phyloP scores from a whole-genome alignment of 2,113 vertebrate genomes.

The Dipodomys stephensi region DNA sequence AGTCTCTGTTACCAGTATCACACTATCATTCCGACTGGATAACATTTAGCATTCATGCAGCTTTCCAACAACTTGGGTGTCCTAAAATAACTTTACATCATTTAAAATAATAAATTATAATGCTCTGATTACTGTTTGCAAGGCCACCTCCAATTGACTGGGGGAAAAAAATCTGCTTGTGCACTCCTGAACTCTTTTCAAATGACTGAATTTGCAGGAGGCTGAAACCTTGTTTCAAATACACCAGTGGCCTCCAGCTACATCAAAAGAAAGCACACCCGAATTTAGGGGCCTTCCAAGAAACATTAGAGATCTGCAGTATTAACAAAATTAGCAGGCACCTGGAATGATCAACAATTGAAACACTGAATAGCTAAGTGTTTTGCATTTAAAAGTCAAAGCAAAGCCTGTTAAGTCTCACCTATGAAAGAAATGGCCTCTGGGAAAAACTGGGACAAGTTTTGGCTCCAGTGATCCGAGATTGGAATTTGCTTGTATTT shows the following conservation, averaged over 20 bases:
- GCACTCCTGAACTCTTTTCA: neutral
- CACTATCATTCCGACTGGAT: conserved; percentile 82
- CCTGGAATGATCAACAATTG: conserved; percentile 8
- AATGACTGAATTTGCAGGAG: neutral
- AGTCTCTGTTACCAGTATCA: conserved; percentile 83
- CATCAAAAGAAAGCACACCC: neutral
- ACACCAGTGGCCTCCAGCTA: neutral
- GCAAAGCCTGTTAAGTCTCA: conserved; percentile 83
- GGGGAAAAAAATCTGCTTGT: no score
- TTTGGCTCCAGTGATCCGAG: conserved; percentile 99
- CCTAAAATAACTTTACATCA: conserved; percentile 64
- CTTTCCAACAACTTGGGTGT: conserved; percentile 77
- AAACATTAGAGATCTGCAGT: neutral
- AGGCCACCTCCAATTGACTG: neutral
- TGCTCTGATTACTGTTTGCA: neutral
- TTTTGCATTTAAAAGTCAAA: conserved; percentile 51
- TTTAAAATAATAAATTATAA: conserved; percentile 33
- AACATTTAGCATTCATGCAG: conserved; percentile 65
- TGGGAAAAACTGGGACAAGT: conserved; percentile 98
- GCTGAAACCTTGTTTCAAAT: neutral
- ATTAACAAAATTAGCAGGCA: neutral
- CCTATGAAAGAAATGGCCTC: conserved; percentile 99
- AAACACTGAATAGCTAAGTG: neutral
- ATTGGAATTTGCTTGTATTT: conserved; percentile 99
- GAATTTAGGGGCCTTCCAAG: neutral